Conservation (phyloP, 2,888 invertebrate species). For the Drosophila mettleri region DNA sequence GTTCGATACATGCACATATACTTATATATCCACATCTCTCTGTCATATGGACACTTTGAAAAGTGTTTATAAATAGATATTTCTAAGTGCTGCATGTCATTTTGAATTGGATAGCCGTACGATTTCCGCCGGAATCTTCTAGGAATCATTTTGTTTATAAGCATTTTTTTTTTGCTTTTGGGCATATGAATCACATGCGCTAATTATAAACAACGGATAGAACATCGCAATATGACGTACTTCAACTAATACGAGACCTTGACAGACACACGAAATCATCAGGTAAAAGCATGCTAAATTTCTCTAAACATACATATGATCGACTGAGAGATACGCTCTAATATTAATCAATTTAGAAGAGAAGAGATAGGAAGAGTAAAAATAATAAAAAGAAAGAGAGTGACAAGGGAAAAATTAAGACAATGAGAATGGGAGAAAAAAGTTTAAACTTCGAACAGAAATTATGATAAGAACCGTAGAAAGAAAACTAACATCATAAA, state of each 20-base stretch:
- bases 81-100: constrained; percentile 58
- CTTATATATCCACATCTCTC: neutral
- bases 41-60: constrained; percentile 14
- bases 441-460: too few relatives aligned
- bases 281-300: constrained; percentile 11
- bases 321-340: neutral
- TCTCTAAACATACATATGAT: neutral
- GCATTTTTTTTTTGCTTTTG: constrained; percentile 9
- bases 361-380: neutral
- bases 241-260: constrained; percentile 43
- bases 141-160: constrained; percentile 29
- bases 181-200: constrained; percentile 53
- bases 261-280: constrained; percentile 34
- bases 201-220: constrained; percentile 37
- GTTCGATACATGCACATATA: neutral
- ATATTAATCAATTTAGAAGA: neutral
- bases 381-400: neutral
- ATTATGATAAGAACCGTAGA: too few relatives aligned
- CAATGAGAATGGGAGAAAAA: neutral
- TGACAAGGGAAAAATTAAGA: too few relatives aligned
- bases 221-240: constrained; percentile 55
- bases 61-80: constrained; percentile 38
- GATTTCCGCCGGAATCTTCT: constrained; percentile 39
- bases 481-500: too few relatives aligned
- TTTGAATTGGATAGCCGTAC: constrained; percentile 36